Base-by-base conservation (phyloP, 2,888 invertebrate genomes). In the Diarsia mendica region DNA sequence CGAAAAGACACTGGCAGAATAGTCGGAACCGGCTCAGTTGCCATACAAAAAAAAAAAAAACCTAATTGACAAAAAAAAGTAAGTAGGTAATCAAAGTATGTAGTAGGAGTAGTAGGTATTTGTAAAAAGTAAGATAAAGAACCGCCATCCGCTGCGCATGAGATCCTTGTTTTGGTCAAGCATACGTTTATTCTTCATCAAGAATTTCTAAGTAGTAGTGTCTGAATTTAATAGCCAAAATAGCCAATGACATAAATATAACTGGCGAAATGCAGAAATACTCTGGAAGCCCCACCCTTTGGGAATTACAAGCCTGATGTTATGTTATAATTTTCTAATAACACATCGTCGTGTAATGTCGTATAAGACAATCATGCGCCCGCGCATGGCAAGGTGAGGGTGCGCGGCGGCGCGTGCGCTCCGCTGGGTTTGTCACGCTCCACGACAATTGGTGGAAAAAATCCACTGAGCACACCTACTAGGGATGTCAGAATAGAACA, bases 401-500 rank as follows among this genome's bases (percentile, higher is more conserved):
- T 93, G 93, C 89, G 92, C 93, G 92, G 78, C 87, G 92, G 87
- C 92, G 93, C 94, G 92, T 93, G 92, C 91, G 68, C 84, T 65
- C 82, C 85, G 85, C 88, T 89, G 88, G 89, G 90, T 91, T 92
- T 94, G 94, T 93, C 93, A 94, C 93, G 94, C 92, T 94, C 83
- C 91, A 91, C 79, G 92, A 92, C 90, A 92, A 91, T 87, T 88
- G 84, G 83, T 85, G 89, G 89, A 90, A 91, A 92, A 92, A 91
- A 90, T 87, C 66, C 80, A 82, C 77, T 74, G 75, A 77, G 72
- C 82, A 73, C 64, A 72, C 72, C 65, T 72, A 53, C n/a, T 76
- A 89, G 82, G 89, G 89, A 23, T 87, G 85, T 72, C 33, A 51
- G 10, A 3, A 44, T 6, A 0, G 1, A 51, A 51, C 33, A 61